Conservation (phyloP, 1,140 invertebrate genomes). For the Papilio dardanus region DNA sequence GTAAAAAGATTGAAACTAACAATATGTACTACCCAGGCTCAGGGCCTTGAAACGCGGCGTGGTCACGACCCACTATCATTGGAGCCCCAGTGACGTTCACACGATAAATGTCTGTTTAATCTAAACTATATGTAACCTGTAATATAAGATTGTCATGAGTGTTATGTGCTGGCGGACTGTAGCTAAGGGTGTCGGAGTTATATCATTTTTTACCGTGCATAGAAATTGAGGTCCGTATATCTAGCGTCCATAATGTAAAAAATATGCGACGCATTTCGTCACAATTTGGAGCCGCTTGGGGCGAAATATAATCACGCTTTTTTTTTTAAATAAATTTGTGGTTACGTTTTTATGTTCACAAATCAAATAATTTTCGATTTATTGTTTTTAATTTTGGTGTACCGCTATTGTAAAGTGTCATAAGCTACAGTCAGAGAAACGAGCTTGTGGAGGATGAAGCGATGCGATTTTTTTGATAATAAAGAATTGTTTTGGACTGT, state of each 20-base stretch:
- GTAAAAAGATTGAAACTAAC: no score
- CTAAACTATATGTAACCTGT: conserved; percentile 46
- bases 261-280: no score
- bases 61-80: neutral
- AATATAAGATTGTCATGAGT: conserved; percentile 57
- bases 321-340: no score
- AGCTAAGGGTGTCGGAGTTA: conserved; percentile 46
- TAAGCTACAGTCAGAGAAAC: neutral
- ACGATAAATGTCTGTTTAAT: conserved; percentile 56
- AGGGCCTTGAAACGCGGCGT: no score
- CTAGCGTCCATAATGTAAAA: no score
- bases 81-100: conserved; percentile 50
- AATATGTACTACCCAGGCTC: no score
- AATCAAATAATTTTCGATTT: no score
- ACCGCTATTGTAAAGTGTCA: neutral
- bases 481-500: no score
- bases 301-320: no score
- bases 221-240: no score
- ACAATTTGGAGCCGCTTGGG: no score
- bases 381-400: neutral
- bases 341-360: no score
- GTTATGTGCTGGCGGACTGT: conserved; percentile 56
- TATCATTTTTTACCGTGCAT: neutral
- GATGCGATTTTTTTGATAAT: neutral
- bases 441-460: neutral